phyloP scores from a whole-genome alignment of 1,140 invertebrate species.

The Conus betulinus region DNA sequence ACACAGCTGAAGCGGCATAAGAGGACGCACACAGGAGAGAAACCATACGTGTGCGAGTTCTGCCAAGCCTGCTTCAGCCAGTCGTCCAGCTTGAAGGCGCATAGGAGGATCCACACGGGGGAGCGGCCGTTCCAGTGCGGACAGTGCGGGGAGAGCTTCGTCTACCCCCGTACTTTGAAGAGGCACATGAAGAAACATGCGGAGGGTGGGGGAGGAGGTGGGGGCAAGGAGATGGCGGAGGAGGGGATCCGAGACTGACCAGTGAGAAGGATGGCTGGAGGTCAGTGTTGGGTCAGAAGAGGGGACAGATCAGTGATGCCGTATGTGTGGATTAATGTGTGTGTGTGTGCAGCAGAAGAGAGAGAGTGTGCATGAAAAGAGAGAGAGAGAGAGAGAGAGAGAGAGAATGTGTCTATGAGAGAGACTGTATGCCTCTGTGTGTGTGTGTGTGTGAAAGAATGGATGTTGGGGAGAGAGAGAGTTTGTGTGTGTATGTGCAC shows the following conservation, averaged over 20 bases:
- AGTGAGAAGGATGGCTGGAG: neutral
- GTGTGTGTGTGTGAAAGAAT: too few species aligned
- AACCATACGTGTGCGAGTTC: conserved; percentile 71
- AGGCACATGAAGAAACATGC: conserved; percentile 21
- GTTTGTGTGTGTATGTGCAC: too few species aligned
- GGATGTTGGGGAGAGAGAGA: too few species aligned
- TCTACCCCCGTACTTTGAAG: conserved; percentile 15
- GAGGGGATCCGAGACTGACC: neutral
- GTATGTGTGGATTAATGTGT: neutral
- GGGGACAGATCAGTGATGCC: neutral
- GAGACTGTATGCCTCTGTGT: too few species aligned
- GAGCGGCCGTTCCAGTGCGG: conserved; percentile 71
- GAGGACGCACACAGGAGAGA: conserved; percentile 72
- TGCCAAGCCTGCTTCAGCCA: conserved; percentile 68
- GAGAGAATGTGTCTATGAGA: too few species aligned
- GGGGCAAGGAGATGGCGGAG: neutral
- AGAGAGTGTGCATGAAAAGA: too few species aligned
- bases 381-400: too few species aligned
- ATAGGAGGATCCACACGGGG: conserved; percentile 73
- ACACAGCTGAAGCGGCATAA: conserved; percentile 66
- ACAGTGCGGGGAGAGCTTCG: conserved; percentile 65
- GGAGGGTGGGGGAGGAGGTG: neutral
- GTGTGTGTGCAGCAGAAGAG: too few species aligned
- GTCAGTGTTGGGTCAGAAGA: neutral
- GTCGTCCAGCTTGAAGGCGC: conserved; percentile 62